Evolutionary conservation across 2,113 vertebrate genomes (phyloP), one percentile per base, ranked within the genome.

Genomic region (Lonchura striata): DNA sequence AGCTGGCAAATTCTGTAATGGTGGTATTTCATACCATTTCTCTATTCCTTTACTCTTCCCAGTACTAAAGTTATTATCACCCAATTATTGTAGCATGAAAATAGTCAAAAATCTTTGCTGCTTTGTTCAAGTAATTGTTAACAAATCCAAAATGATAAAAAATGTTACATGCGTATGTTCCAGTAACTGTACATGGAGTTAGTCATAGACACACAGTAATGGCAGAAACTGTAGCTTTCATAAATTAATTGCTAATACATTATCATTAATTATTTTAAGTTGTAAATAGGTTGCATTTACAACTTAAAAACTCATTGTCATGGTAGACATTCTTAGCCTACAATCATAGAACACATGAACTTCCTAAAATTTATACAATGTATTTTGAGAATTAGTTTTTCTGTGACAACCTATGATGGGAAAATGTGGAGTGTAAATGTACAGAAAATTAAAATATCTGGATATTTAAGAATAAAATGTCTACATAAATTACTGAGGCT

Each of bases 11-110:
- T 76, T 61, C 61, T 35, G 80, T 78, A 90, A 95, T 37, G 41
- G 39, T 65, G 74, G 3, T 69, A 91, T 82, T 94, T 89, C 64
- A 80, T 97, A 98, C 97, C 1, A 6, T 5, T 60, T 97, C 96
- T 98, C 95, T 46, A 52, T 97, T 96, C 95, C 93, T 94, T 84
- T 64, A 94, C 90, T 95, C 88, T 96, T 97, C 97, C 98, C 97
- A 98, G 93, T 88, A 92, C 65, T 94, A 89, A 98, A 98, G 96
- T 98, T 98, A 97, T 97, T 97, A 98, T 97, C 97, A 97, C 94
- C 92, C 87, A 91, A 98, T 98, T 98, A 98, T 81, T 97, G 96
- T 76, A 98, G 97, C 91, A 96, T 95, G 95, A 98, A 97, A 98
- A 98, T 95, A 96, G 98, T 93, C 74, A 81, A 90, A 91, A 95